Percentiles rank a stretch among this genome's conserved stretches.
phyloP scores from a whole-genome alignment of 2,113 vertebrate species.

The Pseudorectes ferrugineus region DNA sequence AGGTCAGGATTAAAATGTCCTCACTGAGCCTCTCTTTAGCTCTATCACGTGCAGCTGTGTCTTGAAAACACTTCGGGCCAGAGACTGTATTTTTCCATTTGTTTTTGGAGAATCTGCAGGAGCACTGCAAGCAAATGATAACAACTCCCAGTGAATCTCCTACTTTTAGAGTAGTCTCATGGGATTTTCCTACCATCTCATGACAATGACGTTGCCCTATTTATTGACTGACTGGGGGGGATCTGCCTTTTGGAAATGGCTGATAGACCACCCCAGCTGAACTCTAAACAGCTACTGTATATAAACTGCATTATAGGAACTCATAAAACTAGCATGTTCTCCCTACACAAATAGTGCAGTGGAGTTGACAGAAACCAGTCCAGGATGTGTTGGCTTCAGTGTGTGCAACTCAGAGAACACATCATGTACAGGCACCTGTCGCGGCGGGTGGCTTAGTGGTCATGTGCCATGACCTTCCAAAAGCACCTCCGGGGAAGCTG shows the following conservation, averaged over 20 bases:
- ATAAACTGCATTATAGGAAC: not conserved
- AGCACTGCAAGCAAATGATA: not conserved
- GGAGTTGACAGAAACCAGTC: not conserved
- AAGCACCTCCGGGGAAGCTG: too few species aligned
- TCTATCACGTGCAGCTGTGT: not conserved
- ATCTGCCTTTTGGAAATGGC: not conserved
- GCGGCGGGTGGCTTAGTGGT: too few species aligned
- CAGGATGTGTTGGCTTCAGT: rapidly evolving
- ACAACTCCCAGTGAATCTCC: not conserved
- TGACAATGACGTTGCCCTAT: not conserved
- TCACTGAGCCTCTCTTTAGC: not conserved
- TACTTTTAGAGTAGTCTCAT: not conserved
- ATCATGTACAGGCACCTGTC: not conserved
- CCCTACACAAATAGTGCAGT: not conserved
- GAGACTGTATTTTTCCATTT: conserved; percentile 29
- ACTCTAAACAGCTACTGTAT: not conserved
- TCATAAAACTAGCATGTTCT: not conserved
- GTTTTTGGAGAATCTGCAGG: not conserved
- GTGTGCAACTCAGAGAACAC: not conserved
- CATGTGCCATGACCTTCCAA: too few species aligned
- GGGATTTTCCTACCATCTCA: not conserved
- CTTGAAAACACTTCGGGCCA: not conserved
- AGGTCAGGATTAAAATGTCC: conserved; percentile 40
- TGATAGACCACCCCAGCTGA: not conserved
- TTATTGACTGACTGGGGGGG: not conserved